Evolutionary conservation across 2,113 vertebrate species (phyloP).

Genomic region (Gadus macrocephalus): DNA sequence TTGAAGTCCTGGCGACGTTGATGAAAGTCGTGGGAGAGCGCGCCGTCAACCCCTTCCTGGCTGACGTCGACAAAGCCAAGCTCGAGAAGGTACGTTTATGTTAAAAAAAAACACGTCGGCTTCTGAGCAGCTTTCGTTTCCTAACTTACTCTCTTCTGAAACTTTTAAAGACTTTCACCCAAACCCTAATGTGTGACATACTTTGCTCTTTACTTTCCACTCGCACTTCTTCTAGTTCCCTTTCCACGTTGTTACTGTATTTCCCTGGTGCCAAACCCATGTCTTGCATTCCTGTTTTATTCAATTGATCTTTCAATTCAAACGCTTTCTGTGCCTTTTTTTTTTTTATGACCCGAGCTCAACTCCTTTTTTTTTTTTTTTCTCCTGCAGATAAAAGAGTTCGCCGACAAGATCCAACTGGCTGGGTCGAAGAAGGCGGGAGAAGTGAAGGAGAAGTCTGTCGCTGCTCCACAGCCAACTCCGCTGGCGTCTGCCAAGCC

Average conservation of each 20-base stretch:
- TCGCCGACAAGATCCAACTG: conserved; percentile 84
- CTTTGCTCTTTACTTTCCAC: too few species aligned
- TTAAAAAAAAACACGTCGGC: too few species aligned
- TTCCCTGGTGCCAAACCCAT: too few species aligned
- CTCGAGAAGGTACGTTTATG: conserved; percentile 76
- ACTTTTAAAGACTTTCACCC: background rate
- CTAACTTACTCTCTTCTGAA: background rate
- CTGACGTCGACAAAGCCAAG: conserved; percentile 86
- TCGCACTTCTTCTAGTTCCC: too few species aligned
- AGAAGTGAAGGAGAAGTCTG: conserved; percentile 72
- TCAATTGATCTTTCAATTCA: too few species aligned
- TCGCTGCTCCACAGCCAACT: conserved; percentile 64
- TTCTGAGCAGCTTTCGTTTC: background rate
- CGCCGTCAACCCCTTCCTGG: conserved; percentile 83
- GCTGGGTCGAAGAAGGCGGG: conserved; percentile 71
- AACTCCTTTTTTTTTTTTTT: background rate
- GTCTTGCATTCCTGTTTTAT: too few species aligned
- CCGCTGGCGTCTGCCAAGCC: conserved; percentile 62
- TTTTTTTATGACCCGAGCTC: background rate
- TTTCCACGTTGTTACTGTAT: too few species aligned
- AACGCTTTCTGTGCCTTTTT: too few species aligned
- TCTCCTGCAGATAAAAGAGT: conserved; percentile 81
- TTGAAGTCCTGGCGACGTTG: conserved; percentile 85
- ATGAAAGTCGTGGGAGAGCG: conserved; percentile 88
- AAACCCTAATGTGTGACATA: too few species aligned